These are phyloP conservation scores for Ennomos quercinarius DNA, from an alignment of 2,888 invertebrate genomes.

Conservation along the genomic window DNA sequence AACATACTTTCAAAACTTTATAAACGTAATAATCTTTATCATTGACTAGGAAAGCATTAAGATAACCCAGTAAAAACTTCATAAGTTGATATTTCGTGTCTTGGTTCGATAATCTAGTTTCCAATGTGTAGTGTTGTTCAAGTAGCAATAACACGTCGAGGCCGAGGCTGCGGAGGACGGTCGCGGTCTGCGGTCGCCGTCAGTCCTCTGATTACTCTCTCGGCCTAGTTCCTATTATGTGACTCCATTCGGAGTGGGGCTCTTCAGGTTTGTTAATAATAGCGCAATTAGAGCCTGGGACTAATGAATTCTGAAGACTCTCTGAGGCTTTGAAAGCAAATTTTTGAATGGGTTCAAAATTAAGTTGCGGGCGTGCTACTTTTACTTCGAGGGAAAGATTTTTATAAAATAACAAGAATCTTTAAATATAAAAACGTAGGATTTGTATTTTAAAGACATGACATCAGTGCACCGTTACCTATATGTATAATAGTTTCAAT, in stretches of 20 bases:
- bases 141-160: slow-evolving; percentile 42
- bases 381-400: too few species aligned
- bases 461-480: too few species aligned
- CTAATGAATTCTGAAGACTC: slow-evolving; percentile 14
- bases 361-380: too few species aligned
- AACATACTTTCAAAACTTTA: too few species aligned
- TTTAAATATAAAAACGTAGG: too few species aligned
- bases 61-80: too few species aligned
- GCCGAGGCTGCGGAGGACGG: not conserved
- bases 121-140: slow-evolving; percentile 33
- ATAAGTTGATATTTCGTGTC: slow-evolving; percentile 7
- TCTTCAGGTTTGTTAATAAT: slow-evolving; percentile 40
- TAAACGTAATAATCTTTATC: too few species aligned
- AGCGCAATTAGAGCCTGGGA: slow-evolving; percentile 42
- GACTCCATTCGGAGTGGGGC: slow-evolving; percentile 44
- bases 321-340: not conserved
- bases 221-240: slow-evolving; percentile 52
- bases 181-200: slow-evolving; percentile 59
- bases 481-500: too few species aligned
- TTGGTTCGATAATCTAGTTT: slow-evolving; percentile 15
- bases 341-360: not conserved
- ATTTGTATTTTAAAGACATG: too few species aligned
- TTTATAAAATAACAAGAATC: too few species aligned
- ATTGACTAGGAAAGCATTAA: too few species aligned
- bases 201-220: slow-evolving; percentile 57